phyloP scores from a whole-genome alignment of 2,888 invertebrate genomes.

The Drosophila borborema region DNA sequence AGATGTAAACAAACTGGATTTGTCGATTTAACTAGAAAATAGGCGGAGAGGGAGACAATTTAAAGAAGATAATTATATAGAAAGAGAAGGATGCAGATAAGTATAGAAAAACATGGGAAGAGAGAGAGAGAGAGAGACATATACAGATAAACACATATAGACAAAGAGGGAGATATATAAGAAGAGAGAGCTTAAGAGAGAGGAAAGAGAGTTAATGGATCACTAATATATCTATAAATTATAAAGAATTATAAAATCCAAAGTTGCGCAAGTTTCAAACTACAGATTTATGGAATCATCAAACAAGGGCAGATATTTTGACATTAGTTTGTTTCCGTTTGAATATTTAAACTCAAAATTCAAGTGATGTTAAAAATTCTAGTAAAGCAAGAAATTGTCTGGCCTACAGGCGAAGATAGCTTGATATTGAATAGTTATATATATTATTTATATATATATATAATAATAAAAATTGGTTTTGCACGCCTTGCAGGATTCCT shows the following conservation, averaged over 20 bases:
- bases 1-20: slow-evolving; percentile 1
- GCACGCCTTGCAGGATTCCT: slow-evolving; percentile 80
- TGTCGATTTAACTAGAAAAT: not conserved
- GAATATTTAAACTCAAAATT: not conserved
- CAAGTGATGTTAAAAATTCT: not conserved
- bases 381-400: not conserved
- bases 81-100: not conserved
- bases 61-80: too few species aligned
- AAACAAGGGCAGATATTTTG: not conserved
- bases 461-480: not conserved
- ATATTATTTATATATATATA: not conserved
- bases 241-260: not conserved
- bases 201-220: not conserved
- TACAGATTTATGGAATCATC: not conserved
- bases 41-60: not conserved
- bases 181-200: not conserved
- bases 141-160: too few species aligned
- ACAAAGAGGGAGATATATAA: too few species aligned
- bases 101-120: too few species aligned
- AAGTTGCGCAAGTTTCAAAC: too few species aligned
- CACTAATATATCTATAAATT: not conserved
- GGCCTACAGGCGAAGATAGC: not conserved
- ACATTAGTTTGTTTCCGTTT: not conserved
- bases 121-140: not conserved
- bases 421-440: not conserved